A percentile compares a stretch with the other conserved stretches of the same genome.
Evolutionary conservation across 2,888 invertebrate genomes (phyloP).

Genomic region (Tetanocera ferruginea): DNA sequence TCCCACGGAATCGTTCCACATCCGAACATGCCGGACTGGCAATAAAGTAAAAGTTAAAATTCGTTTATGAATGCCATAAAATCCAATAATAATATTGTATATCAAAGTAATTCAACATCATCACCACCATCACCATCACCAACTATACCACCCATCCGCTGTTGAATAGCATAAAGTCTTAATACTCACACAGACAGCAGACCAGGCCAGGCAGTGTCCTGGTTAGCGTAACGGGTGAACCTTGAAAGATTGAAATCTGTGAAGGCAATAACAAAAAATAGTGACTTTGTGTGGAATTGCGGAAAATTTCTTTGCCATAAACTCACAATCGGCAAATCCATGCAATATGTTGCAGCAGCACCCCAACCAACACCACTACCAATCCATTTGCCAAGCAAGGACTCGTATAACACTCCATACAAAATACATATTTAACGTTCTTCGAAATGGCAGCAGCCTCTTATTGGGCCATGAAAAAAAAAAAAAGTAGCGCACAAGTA

Average conservation of each 20-base stretch:
- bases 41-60: slow-evolving; percentile 56
- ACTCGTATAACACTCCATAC: slow-evolving; percentile 30
- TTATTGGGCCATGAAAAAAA: slow-evolving; percentile 44
- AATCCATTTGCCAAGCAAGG: slow-evolving; percentile 9
- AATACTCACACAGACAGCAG: not conserved
- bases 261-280: slow-evolving; percentile 38
- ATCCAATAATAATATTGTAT: slow-evolving; percentile 65
- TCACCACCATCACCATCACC: not conserved
- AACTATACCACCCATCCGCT: not conserved
- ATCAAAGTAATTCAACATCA: slow-evolving; percentile 54
- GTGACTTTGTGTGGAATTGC: slow-evolving; percentile 18
- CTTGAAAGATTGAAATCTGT: slow-evolving; percentile 10
- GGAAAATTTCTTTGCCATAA: slow-evolving; percentile 42
- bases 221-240: not conserved
- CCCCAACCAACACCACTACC: not conserved
- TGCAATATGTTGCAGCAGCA: slow-evolving; percentile 38
- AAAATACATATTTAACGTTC: slow-evolving; percentile 21
- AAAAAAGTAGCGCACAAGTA: slow-evolving; percentile 47
- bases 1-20: slow-evolving; percentile 20
- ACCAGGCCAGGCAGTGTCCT: not conserved
- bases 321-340: slow-evolving; percentile 37
- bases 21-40: slow-evolving; percentile 22
- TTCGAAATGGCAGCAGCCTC: slow-evolving; percentile 37
- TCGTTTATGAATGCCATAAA: slow-evolving; percentile 63
- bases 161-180: not conserved